Conservation (phyloP, 2,888 invertebrate species). For the Spilarctia lutea region DNA sequence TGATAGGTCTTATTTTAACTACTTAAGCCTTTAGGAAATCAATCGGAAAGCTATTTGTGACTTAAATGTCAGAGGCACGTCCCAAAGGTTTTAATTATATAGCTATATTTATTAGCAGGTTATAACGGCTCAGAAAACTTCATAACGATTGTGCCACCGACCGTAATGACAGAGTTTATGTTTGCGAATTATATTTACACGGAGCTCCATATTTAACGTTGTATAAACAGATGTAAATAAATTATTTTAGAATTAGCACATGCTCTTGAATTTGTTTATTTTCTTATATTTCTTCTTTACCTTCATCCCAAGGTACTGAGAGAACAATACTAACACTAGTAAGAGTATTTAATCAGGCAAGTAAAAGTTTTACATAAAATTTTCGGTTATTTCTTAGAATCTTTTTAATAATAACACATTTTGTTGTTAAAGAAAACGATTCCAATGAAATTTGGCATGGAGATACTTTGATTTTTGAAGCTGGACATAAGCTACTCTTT, state of each 20-base stretch:
- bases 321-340: neutral
- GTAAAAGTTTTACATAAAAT: neutral
- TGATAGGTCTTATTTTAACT: neutral
- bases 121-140: neutral
- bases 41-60: neutral
- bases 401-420: neutral
- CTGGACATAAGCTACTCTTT: too few relatives aligned
- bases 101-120: neutral
- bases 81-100: neutral
- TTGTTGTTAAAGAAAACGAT: neutral
- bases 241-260: constrained; percentile 13
- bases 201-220: neutral
- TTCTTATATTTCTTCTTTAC: neutral
- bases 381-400: neutral
- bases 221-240: constrained; percentile 5
- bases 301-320: neutral
- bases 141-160: too few relatives aligned
- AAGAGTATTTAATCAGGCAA: neutral
- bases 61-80: neutral
- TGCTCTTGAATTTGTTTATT: constrained; percentile 1
- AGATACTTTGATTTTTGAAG: too few relatives aligned
- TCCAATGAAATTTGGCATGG: too few relatives aligned
- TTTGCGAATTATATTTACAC: constrained; percentile 6
- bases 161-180: neutral
- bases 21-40: neutral